A percentile compares a stretch with the other conserved stretches of the same genome.
These are phyloP conservation scores for Lordiphosa clarofinis DNA, from an alignment of 1,140 invertebrate species.

Conservation along the genomic window DNA sequence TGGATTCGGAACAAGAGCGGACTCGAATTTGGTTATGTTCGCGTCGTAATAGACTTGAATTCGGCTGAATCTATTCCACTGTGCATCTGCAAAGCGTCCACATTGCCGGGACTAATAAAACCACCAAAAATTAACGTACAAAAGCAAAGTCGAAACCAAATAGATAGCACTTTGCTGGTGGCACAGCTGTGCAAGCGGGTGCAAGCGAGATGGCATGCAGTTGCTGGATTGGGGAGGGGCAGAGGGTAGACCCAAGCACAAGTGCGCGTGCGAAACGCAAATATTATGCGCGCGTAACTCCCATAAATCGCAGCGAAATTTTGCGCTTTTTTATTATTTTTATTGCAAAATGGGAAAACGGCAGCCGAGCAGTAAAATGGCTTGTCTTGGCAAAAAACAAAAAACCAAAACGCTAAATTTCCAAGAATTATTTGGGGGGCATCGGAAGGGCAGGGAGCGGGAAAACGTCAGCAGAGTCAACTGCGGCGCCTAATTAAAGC, in stretches of 20 bases:
- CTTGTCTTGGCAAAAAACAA: constrained; percentile 26
- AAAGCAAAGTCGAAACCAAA: constrained; percentile 35
- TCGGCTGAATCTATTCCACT: background rate
- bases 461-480: constrained; percentile 29
- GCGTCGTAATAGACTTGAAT: too few relatives aligned
- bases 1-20: too few relatives aligned
- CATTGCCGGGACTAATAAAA: constrained; percentile 44
- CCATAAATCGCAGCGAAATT: constrained; percentile 30
- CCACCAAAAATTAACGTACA: constrained; percentile 51
- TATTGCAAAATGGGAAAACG: constrained; percentile 29
- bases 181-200: constrained; percentile 18
- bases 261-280: constrained; percentile 57
- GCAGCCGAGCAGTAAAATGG: constrained; percentile 9
- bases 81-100: constrained; percentile 10
- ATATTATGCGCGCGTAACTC: constrained; percentile 55
- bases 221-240: background rate
- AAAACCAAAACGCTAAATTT: constrained; percentile 20
- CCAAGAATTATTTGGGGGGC: constrained; percentile 27
- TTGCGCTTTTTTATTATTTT: constrained; percentile 30
- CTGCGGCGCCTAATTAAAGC: constrained; percentile 51
- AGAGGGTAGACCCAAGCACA: background rate
- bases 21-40: too few relatives aligned
- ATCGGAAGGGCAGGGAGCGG: background rate
- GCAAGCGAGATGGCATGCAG: constrained; percentile 22
- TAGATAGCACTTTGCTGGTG: constrained; percentile 47